Evolutionary conservation across 2,113 vertebrate genomes (phyloP), one percentile per base, ranked within the genome.

Genomic region (Pollachius pollachius): DNA sequence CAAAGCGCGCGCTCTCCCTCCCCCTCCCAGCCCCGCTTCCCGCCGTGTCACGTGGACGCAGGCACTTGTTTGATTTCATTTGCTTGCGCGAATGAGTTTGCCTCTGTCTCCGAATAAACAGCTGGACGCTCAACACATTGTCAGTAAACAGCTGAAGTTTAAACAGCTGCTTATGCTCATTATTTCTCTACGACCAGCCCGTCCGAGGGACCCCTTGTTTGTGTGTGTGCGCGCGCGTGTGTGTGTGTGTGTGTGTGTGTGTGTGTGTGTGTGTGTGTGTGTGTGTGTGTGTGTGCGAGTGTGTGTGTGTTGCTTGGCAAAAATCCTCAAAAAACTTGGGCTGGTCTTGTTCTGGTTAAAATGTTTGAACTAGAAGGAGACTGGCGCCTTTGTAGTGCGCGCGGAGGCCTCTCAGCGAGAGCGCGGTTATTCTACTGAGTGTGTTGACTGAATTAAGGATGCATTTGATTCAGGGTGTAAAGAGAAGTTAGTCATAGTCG

Each of bases 121-220:
- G 81, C 81, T 84, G 85, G 79, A 85, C 86, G 82, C 69, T 88
- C 85, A 84, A 89, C 90, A 89, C 85, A 88, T 89, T 84, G 88
- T 83, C 79, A 71, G 79, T 84, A 90, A 92, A 91, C 76, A 91
- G 61, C 76, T 41, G 34, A 77, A 83, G 90, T 92, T 91, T 91
- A 87, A 90, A 88, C 90, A 91, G 91, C 89, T 92, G 91, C 64
- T 76, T 85, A 70, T 81, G 77, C 82, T 82, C 87, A 80, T 83
- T 72, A 85, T 85, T 85, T 48, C 78, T 41, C 65, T 68, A 17
- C 58, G 64, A 77, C 64, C 66, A 12, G 8, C 12, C 12, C 12
- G 41, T 48, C 41, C 12, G 41, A 48, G 41, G 41, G 41, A 48
- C 41, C 41, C 41, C 41, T 48, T 48, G 41, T 48, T 7, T 48